A percentile compares a stretch with the other conserved stretches of the same genome.
These are phyloP conservation scores for Passer domesticus DNA, from an alignment of 2,113 vertebrate genomes.

Conservation along the genomic window DNA sequence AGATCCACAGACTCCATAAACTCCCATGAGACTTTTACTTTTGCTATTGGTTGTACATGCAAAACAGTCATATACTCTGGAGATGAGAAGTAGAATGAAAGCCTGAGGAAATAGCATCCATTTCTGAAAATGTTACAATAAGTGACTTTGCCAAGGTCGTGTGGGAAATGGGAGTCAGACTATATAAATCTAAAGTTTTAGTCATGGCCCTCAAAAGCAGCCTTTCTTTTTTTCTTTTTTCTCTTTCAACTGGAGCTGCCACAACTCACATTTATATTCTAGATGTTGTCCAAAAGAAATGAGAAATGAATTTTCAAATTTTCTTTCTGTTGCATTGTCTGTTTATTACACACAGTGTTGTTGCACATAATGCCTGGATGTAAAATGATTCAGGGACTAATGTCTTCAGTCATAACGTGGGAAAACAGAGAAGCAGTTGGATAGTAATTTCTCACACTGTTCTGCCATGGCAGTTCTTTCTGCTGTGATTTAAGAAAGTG, in stretches of 20 bases:
- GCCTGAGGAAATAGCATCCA: constrained; percentile 38
- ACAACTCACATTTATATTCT: constrained; percentile 22
- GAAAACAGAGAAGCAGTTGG: constrained; percentile 64
- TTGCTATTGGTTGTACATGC: not conserved
- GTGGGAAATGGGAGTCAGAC: not conserved
- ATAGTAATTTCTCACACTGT: constrained; percentile 65
- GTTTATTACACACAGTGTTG: not conserved
- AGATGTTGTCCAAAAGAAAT: not conserved
- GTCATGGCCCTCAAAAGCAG: not conserved
- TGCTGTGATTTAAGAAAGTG: constrained; percentile 76
- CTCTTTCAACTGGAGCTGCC: not conserved
- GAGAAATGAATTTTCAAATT: constrained; percentile 16
- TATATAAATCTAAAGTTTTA: constrained; percentile 15
- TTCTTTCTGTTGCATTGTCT: constrained; percentile 5
- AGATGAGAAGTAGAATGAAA: constrained; percentile 26
- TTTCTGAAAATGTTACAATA: constrained; percentile 39
- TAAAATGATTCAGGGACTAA: constrained; percentile 59
- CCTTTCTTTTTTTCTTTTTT: not conserved
- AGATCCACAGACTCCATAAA: not conserved
- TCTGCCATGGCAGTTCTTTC: constrained; percentile 63
- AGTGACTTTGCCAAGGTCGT: constrained; percentile 18
- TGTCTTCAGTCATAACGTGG: constrained; percentile 56
- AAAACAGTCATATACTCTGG: constrained; percentile 10
- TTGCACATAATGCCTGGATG: constrained; percentile 16
- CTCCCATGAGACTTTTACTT: not conserved